Base-by-base conservation (phyloP, 2,888 invertebrate genomes). In the Lasioglossum malachurum region DNA sequence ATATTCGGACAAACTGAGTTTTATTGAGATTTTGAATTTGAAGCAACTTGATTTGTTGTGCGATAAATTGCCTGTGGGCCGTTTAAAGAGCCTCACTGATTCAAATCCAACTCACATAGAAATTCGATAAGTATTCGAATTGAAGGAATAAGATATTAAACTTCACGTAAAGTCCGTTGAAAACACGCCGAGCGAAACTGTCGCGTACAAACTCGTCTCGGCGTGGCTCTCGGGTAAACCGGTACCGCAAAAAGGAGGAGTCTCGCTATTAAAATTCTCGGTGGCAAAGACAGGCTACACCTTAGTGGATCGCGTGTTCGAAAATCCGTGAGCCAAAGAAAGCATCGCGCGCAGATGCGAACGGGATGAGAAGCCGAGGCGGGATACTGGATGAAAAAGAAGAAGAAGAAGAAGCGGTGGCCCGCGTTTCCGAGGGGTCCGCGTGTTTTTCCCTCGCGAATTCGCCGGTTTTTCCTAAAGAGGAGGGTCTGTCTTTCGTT, bases 381-480 rank as follows among this genome's bases (percentile, higher is more conserved):
- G 8, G 10, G 74, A 31, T 31, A 31, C 19, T 23, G 31, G 31
- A 67, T 67, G 27, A 35, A 19, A 31, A 67, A 35, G 35, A 67
- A 19, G 8, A 64, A 31, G 64, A 64, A 31, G 64, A 64, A 31
- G 64, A 35, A 35, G 35, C 31, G 8, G 35, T 4, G 35, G 19
- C 2, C 8, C 67, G 35, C 31, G 19, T 67, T 57, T 69, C 49
- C 60, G 19, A 7, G 64, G 31, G 38, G 72, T 46, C 46, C 8
- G 69, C 46, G 23, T 8, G n/a, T 80, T 80, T 88, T 72, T 53
- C 57, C 78, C 35, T 27, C 19, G 64, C 57, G 53, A 76, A 77
- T 74, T 41, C 3, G 31, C 19, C 4, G 44, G 53, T 79, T 86
- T 86, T 86, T 84, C 79, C 84, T 69, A 79, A 53, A 60, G 74